phyloP scores from a whole-genome alignment of 2,797 vertebrate species.

The Amphiprion clarkii region DNA sequence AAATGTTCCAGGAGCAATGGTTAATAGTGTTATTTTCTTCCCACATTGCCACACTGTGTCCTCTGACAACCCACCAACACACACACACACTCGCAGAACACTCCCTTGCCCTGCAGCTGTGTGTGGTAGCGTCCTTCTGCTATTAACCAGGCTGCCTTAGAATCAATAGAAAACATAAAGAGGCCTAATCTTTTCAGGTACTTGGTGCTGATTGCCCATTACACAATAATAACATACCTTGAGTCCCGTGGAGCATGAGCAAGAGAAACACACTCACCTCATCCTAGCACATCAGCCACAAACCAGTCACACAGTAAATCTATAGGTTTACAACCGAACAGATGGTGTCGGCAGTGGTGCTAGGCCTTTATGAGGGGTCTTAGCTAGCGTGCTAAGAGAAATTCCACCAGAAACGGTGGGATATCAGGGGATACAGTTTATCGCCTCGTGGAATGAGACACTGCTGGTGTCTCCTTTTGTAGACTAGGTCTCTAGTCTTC shows the following conservation, averaged over 20 bases:
- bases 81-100: conserved; percentile 38
- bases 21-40: conserved; percentile 81
- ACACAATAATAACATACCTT: conserved; percentile 86
- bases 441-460: conserved; percentile 52
- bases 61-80: conserved; percentile 26
- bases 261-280: conserved; percentile 50
- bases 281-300: conserved; percentile 49
- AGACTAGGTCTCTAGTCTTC: conserved; percentile 28
- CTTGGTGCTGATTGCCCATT: conserved; percentile 85
- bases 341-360: conserved; percentile 62
- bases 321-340: conserved; percentile 73
- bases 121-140: conserved; percentile 74
- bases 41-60: conserved; percentile 46
- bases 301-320: conserved; percentile 73
- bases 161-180: conserved; percentile 87
- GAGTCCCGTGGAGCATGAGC: conserved; percentile 69
- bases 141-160: conserved; percentile 81
- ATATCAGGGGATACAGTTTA: conserved; percentile 65
- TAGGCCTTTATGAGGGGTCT: conserved; percentile 70
- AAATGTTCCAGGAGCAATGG: conserved; percentile 81
- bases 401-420: conserved; percentile 65
- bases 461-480: conserved; percentile 56
- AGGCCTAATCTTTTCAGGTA: conserved; percentile 85
- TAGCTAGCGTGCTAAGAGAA: conserved; percentile 62
- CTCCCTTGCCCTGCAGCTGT: conserved; percentile 74